Evolutionary conservation across 1,140 invertebrate species (phyloP).

Genomic region (Doryteuthis pealeii): DNA sequence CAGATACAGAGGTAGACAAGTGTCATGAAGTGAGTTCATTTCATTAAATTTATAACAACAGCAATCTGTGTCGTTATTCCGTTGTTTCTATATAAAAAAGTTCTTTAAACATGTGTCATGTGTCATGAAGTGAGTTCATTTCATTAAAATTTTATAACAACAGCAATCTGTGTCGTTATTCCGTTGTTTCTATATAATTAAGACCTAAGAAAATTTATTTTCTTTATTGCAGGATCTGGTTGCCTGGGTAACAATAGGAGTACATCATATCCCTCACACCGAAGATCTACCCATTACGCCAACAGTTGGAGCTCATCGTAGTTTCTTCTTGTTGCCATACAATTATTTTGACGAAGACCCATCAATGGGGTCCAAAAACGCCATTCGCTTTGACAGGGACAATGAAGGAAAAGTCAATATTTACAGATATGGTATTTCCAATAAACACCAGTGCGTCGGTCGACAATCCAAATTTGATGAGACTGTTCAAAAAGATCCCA

Average conservation of each 20-base stretch:
- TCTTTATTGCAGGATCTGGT: constrained; percentile 46
- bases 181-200: too few species aligned
- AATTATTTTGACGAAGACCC: constrained; percentile 53
- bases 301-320: constrained; percentile 34
- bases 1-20: too few species aligned
- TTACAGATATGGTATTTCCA: not conserved
- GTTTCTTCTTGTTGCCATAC: constrained; percentile 45
- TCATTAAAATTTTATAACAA: too few species aligned
- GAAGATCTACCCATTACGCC: constrained; percentile 47
- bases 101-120: too few species aligned
- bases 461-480: not conserved
- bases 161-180: too few species aligned
- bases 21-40: too few species aligned
- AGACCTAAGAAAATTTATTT: too few species aligned
- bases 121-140: too few species aligned
- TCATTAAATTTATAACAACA: too few species aligned
- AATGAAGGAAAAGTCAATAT: not conserved
- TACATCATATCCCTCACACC: constrained; percentile 45
- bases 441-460: not conserved
- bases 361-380: constrained; percentile 37
- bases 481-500: not conserved
- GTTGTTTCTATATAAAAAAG: too few species aligned
- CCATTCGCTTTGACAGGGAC: constrained; percentile 22
- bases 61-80: too few species aligned
- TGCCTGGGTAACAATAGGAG: constrained; percentile 50